Evolutionary conservation across 2,797 vertebrate genomes (phyloP).

Genomic region (Helostoma temminkii): DNA sequence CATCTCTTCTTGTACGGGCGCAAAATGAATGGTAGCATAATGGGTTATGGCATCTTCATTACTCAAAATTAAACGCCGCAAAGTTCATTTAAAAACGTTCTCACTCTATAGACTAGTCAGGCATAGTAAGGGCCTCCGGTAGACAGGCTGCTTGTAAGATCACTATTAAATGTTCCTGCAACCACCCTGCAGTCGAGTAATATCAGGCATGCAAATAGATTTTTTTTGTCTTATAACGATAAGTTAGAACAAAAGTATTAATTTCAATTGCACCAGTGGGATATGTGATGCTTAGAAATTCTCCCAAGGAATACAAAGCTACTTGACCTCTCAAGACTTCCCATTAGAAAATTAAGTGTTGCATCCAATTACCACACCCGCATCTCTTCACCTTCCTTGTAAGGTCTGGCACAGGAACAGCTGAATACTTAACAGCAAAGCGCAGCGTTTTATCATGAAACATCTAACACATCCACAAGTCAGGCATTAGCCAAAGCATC

Average conservation of each 20-base stretch:
- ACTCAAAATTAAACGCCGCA: conserved; percentile 64
- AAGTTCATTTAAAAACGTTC: conserved; percentile 61
- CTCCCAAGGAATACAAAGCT: conserved; percentile 47
- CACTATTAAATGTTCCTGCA: conserved; percentile 9
- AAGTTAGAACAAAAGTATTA: conserved; percentile 30
- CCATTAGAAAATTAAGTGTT: conserved; percentile 74
- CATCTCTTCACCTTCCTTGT: conserved; percentile 66
- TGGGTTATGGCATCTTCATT: conserved; percentile 63
- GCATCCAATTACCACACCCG: conserved; percentile 75
- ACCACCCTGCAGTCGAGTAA: conserved; percentile 9
- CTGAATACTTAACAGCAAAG: conserved; percentile 58
- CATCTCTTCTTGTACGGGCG: conserved; percentile 33
- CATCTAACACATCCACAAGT: conserved; percentile 49
- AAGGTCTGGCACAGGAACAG: conserved; percentile 54
- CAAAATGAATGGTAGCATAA: conserved; percentile 48
- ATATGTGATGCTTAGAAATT: conserved; percentile 49
- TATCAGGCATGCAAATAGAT: neutral
- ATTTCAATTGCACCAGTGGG: conserved; percentile 47
- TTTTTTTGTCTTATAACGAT: conserved; percentile 15
- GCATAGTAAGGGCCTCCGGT: conserved; percentile 5
- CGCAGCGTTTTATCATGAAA: conserved; percentile 49
- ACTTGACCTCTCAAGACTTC: conserved; percentile 69
- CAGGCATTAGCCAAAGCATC: conserved; percentile 21
- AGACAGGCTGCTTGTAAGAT: conserved; percentile 27
- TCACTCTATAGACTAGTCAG: conserved; percentile 26